Base-by-base conservation (phyloP, 1,140 invertebrate species). In the Zophobas morio region DNA sequence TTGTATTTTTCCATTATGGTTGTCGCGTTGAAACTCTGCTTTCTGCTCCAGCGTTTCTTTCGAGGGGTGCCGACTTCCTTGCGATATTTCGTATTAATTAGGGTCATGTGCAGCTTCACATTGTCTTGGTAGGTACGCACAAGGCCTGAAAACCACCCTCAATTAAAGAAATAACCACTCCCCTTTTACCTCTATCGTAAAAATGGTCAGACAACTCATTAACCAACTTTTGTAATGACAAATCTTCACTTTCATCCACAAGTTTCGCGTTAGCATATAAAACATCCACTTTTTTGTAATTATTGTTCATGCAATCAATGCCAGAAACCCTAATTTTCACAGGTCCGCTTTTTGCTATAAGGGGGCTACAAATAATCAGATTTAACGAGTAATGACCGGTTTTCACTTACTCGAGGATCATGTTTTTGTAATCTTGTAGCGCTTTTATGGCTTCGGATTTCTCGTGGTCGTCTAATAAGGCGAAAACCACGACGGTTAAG, bases 401-500 rank as follows among this genome's bases (percentile, higher is more conserved):
- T 33, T 40, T 35, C 66, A 86, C 85, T 85, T 88, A 91, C 91
- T 87, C 81, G n/a, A 92, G 83, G 75, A 93, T 80, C 42, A 88
- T 81, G 74, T 88, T 80, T 78, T 90, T 87, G 81, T 90, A 92
- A 70, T 87, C 80, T 36, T 88, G 79, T 1, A 94, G 84, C 47
- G 88, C 81, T 46, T 89, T 78, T 0, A 86, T 78, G 47, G 92
- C 92, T 81, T 87, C 79, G 46, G 88, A 57, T 81, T 87, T 86
- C 82, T 96, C 94, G 57, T 85, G 82, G 46, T 94, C 89, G 85
- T 93, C 91, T 72, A 94, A 87, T 63, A 97, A 86, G 32, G 90
- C 90, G 83, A 95, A 86, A 4, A 93, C 90, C 54, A 90, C 90
- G 49, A 96, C 82, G 0, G 95, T 97, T 34, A 96, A 78, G 87